Conservation (phyloP, 2,113 vertebrate genomes). For the Sterna hirundo region DNA sequence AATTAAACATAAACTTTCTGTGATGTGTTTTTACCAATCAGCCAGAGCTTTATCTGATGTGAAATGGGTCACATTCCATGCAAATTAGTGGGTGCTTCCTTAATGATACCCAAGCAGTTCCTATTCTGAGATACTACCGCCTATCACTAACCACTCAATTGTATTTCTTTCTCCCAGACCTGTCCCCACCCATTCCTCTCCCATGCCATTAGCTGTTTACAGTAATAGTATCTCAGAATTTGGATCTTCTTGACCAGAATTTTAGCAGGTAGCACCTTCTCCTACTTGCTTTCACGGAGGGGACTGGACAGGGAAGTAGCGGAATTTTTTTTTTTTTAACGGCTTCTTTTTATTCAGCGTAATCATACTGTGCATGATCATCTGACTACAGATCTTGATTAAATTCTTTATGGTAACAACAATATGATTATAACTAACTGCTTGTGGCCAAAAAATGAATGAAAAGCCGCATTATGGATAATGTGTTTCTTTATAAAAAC, state of each 20-base stretch:
- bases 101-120: neutral
- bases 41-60: neutral
- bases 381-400: constrained; percentile 10
- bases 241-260: neutral
- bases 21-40: neutral
- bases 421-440: constrained; percentile 35
- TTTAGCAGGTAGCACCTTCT: neutral
- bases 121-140: neutral
- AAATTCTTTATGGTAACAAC: constrained; percentile 43
- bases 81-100: neutral
- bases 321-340: neutral
- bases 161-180: neutral
- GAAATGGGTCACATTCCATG: neutral
- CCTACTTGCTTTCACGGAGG: neutral
- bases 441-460: constrained; percentile 14
- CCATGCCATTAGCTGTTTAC: neutral
- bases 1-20: neutral
- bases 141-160: neutral
- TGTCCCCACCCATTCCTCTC: neutral
- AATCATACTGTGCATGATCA: neutral
- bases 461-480: neutral
- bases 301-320: neutral
- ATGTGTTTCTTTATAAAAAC: constrained; percentile 36
- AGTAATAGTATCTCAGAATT: neutral
- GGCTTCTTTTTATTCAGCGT: neutral